phyloP scores from a whole-genome alignment of 2,797 vertebrate genomes.

The Onychomys torridus region DNA sequence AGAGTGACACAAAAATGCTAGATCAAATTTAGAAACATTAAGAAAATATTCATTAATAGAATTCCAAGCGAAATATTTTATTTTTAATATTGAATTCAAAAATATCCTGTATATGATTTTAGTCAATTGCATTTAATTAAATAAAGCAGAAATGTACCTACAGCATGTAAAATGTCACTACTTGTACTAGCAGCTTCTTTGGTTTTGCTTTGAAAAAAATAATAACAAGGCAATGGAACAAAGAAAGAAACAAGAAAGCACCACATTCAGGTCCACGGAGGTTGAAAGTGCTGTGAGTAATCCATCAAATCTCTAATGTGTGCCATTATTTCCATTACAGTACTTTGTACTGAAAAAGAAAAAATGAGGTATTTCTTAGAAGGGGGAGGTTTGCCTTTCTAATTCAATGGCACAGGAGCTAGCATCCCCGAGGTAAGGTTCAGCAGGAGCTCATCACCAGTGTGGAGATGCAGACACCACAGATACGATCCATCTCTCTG shows the following conservation, averaged over 20 bases:
- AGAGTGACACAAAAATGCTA: neutral
- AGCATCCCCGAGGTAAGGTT: conserved; percentile 82
- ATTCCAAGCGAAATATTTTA: neutral
- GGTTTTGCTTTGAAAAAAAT: conserved; percentile 59
- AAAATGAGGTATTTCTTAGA: conserved; percentile 64
- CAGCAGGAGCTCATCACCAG: conserved; percentile 81
- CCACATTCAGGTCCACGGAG: neutral
- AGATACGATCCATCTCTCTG: conserved; percentile 98
- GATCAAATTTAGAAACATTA: neutral
- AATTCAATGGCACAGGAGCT: conserved; percentile 80
- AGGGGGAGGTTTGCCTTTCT: conserved; percentile 67
- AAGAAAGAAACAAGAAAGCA: neutral
- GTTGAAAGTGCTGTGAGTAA: conserved; percentile 48
- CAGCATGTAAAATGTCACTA: neutral
- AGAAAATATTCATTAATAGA: neutral
- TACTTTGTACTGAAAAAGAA: conserved; percentile 30
- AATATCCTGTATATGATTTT: neutral
- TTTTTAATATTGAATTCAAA: neutral
- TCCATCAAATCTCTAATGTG: conserved; percentile 58
- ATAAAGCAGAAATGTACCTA: neutral
- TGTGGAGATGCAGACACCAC: conserved; percentile 92
- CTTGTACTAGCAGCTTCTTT: neutral
- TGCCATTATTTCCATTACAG: conserved; percentile 75
- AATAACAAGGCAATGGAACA: conserved; percentile 15
- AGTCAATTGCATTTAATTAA: neutral